Evolutionary conservation across 2,797 vertebrate species (phyloP), one percentile per base, ranked within the genome.

Genomic region (Typhlichthys eigenmanni): DNA sequence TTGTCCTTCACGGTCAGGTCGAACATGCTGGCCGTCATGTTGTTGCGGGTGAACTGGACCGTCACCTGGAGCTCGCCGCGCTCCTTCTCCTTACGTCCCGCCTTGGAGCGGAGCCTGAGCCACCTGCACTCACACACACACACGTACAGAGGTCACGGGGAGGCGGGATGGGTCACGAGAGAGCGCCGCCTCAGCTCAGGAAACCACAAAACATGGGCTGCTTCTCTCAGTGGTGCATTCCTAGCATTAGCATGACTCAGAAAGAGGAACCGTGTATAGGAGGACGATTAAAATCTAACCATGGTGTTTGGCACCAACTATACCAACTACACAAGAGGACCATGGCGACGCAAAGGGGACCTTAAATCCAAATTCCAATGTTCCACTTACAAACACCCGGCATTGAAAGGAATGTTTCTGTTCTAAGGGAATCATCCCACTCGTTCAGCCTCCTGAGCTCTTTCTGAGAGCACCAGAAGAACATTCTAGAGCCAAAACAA

Each of bases 11-110:
- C 61, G 55, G 96, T 98, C 68, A 99, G 93, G 90, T 99, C 97
- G 0, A 97, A 99, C 98, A 99, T 98, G 84, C 98, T 99, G 88
- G 98, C 98, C 0, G 96, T 96, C 81, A 99, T 89, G 91, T 89
- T 98, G 92, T 96, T 95, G 56, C 96, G 94, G 0, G 94, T 97
- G 83, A 99, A 98, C 85, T 96, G 95, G 61, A 97, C 91, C 1
- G 93, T 95, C 54, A 97, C 90, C 75, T 97, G 94, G 63, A 99
- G 90, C 79, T 95, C 94, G 0, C 98, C 98, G 0, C 97, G 94
- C 1, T 97, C 96, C 80, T 99, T 99, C 85, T 97, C 96, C 78
- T 97, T 98, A 62, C 95, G 92, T 1, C 97, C 95, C 0, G 88
- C 72, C 84, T 98, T 99, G 1, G 98, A 99, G 79, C 91, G 94